Conservation (phyloP, 2,888 invertebrate species). For the Stomorhina lunata region DNA sequence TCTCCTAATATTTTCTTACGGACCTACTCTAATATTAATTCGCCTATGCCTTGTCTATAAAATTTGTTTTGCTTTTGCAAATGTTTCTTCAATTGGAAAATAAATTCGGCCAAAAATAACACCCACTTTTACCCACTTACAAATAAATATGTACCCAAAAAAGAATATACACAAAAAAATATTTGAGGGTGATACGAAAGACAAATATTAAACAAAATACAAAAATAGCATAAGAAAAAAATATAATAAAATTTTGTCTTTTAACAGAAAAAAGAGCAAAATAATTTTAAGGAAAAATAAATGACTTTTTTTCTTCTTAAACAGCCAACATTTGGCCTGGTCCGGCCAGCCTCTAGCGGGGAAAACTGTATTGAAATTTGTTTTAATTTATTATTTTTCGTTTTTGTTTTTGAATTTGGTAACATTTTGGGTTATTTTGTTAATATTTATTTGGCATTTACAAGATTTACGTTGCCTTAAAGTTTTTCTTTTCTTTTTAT, state of each 20-base stretch:
- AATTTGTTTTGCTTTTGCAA: not conserved
- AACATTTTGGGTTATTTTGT: conserved; percentile 1
- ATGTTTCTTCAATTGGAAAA: not conserved
- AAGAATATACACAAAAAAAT: too few relatives aligned
- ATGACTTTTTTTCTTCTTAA: not conserved
- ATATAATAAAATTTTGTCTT: not conserved
- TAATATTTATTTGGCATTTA: conserved; percentile 20
- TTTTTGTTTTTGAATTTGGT: not conserved
- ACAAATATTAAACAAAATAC: not conserved
- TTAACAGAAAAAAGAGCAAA: not conserved
- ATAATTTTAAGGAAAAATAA: not conserved
- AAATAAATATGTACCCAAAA: not conserved
- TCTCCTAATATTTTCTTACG: too few relatives aligned
- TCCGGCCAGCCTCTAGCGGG: too few relatives aligned
- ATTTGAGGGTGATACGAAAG: not conserved
- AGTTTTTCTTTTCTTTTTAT: not conserved
- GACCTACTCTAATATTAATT: too few relatives aligned
- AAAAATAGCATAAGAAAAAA: not conserved
- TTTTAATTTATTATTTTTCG: not conserved
- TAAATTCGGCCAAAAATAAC: conserved; percentile 5
- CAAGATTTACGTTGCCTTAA: not conserved
- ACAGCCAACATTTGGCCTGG: not conserved
- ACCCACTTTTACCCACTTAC: not conserved
- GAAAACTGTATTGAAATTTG: not conserved
- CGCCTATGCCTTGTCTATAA: too few relatives aligned